phyloP scores from a whole-genome alignment of 2,113 vertebrate species.

The Austrofundulus limnaeus region DNA sequence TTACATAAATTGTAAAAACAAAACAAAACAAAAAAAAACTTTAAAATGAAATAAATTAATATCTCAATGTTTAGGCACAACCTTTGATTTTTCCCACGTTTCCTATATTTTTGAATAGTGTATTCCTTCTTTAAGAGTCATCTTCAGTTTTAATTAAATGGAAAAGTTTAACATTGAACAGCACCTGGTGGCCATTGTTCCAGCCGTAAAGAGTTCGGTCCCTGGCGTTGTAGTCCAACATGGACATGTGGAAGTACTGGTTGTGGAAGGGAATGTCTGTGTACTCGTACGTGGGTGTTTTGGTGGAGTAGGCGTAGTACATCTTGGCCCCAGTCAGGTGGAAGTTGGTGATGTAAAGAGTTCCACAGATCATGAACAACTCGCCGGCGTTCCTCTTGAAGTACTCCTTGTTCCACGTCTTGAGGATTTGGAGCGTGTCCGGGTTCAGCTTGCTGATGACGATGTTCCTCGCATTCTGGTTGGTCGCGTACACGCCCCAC shows the following conservation, averaged over 20 bases:
- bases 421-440: constrained; percentile 89
- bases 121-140: constrained; percentile 79
- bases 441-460: constrained; percentile 93
- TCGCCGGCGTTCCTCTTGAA: constrained; percentile 97
- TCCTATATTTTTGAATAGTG: not conserved
- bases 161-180: constrained; percentile 98
- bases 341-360: constrained; percentile 96
- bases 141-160: constrained; percentile 98
- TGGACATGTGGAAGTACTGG: constrained; percentile 98
- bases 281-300: constrained; percentile 95
- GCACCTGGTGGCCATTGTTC: constrained; percentile 98
- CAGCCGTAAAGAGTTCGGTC: constrained; percentile 95
- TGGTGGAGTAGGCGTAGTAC: constrained; percentile 96
- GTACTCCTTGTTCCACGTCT: constrained; percentile 96
- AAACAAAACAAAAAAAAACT: not conserved
- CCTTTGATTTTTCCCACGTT: constrained; percentile 7
- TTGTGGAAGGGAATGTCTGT: constrained; percentile 99
- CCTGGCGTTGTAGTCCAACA: constrained; percentile 97
- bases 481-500: constrained; percentile 97
- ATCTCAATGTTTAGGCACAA: constrained; percentile 43
- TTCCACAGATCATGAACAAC: constrained; percentile 99
- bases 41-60: constrained; percentile 4
- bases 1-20: not conserved
- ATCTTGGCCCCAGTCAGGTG: constrained; percentile 98
- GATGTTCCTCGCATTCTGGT: constrained; percentile 97